Evolutionary conservation across 2,113 vertebrate species (phyloP).

Genomic region (Dendropsophus ebraccatus): DNA sequence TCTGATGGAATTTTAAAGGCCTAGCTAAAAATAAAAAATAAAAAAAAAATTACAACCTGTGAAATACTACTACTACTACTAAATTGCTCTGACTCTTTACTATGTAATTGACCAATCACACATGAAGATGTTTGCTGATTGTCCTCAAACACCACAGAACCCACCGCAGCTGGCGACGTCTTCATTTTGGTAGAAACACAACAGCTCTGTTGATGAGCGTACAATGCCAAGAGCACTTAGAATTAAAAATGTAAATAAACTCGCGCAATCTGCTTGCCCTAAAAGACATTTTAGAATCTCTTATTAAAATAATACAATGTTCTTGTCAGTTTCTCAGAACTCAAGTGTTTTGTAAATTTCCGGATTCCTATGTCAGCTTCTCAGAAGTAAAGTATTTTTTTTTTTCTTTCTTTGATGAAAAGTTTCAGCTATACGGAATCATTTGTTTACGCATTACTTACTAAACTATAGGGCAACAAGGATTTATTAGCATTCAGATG

Average conservation of each 20-base stretch:
- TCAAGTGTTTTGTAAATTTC: slow-evolving; percentile 47
- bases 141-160: slow-evolving; percentile 38
- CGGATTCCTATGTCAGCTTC: slow-evolving; percentile 49
- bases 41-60: no score
- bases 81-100: slow-evolving; percentile 29
- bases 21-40: no score
- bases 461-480: neutral
- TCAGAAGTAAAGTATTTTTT: slow-evolving; percentile 38
- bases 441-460: slow-evolving; percentile 34
- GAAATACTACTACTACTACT: slow-evolving; percentile 13
- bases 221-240: slow-evolving; percentile 52
- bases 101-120: slow-evolving; percentile 56
- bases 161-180: slow-evolving; percentile 41
- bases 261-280: slow-evolving; percentile 49
- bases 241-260: slow-evolving; percentile 58
- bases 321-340: slow-evolving; percentile 50
- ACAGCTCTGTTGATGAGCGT: slow-evolving; percentile 53
- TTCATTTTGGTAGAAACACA: slow-evolving; percentile 47
- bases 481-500: slow-evolving; percentile 35
- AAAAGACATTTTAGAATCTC: slow-evolving; percentile 37
- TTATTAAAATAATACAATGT: slow-evolving; percentile 43
- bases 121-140: slow-evolving; percentile 51
- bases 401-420: slow-evolving; percentile 46
- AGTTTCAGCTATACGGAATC: slow-evolving; percentile 29
- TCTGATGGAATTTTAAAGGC: no score